Evolutionary conservation across 2,113 vertebrate genomes (phyloP).

Genomic region (Poicephalus gulielmi): DNA sequence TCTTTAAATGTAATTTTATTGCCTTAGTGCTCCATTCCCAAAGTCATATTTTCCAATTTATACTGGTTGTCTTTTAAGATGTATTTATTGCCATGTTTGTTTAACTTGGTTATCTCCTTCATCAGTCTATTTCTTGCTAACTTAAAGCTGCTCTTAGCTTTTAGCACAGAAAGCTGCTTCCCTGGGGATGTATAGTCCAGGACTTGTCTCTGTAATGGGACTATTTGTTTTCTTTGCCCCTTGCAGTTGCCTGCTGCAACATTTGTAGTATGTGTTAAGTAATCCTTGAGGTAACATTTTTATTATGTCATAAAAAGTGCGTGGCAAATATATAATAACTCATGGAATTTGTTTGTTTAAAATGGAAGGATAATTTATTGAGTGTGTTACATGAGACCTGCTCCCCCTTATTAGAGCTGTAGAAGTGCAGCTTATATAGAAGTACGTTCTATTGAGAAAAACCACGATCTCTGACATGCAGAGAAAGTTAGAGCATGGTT

Average conservation of each 20-base stretch:
- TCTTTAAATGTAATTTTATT: not conserved
- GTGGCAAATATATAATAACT: slow-evolving; percentile 86
- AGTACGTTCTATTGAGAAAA: slow-evolving; percentile 77
- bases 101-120: slow-evolving; percentile 71
- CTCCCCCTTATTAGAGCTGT: slow-evolving; percentile 77
- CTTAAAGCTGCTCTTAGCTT: slow-evolving; percentile 69
- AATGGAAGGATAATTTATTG: slow-evolving; percentile 86
- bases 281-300: slow-evolving; percentile 87
- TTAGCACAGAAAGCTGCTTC: slow-evolving; percentile 66
- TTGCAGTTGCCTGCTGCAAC: slow-evolving; percentile 83
- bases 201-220: slow-evolving; percentile 75
- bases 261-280: slow-evolving; percentile 87
- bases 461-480: slow-evolving; percentile 74
- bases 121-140: slow-evolving; percentile 65
- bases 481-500: slow-evolving; percentile 70
- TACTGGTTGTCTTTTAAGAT: slow-evolving; percentile 50
- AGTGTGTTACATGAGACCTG: slow-evolving; percentile 83
- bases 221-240: slow-evolving; percentile 84
- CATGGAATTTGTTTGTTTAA: slow-evolving; percentile 84
- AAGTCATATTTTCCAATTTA: slow-evolving; percentile 15
- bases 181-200: slow-evolving; percentile 69
- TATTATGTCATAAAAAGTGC: slow-evolving; percentile 86
- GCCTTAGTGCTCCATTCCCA: not conserved
- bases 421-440: slow-evolving; percentile 81
- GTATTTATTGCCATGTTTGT: slow-evolving; percentile 62